Evolutionary conservation across 2,797 vertebrate genomes (phyloP).

Genomic region (Lerista edwardsae): DNA sequence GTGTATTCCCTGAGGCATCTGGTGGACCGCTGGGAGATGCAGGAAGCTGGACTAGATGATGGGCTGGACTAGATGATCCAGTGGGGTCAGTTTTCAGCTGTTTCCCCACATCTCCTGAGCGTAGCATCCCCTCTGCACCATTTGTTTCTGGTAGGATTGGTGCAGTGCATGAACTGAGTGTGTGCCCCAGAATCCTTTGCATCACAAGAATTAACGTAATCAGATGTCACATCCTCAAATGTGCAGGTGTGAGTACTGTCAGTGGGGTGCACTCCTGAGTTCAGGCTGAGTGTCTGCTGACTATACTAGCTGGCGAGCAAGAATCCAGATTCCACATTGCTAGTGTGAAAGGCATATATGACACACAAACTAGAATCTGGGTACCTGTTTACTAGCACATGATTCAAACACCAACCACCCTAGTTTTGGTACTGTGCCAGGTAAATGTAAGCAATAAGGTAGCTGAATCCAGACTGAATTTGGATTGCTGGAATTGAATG

Average conservation of each 20-base stretch:
- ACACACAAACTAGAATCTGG: not conserved
- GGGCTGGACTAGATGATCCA: too few relatives aligned
- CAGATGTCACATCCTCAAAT: too few relatives aligned
- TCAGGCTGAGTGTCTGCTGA: not conserved
- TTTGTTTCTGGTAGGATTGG: not conserved
- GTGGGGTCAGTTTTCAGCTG: not conserved
- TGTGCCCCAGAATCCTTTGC: not conserved
- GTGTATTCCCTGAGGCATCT: too few relatives aligned
- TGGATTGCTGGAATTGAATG: not conserved
- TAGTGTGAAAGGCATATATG: not conserved
- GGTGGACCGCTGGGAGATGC: too few relatives aligned
- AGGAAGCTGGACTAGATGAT: too few relatives aligned
- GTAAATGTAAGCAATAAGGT: not conserved
- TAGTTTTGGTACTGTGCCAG: not conserved
- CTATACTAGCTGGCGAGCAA: not conserved
- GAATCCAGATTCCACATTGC: not conserved
- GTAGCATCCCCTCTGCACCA: not conserved
- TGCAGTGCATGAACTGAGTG: not conserved
- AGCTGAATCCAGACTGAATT: not conserved
- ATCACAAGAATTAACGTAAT: too few relatives aligned
- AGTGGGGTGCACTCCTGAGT: too few relatives aligned
- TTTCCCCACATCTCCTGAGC: too few relatives aligned
- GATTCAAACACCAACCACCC: too few relatives aligned
- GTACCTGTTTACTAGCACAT: not conserved
- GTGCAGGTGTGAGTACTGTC: not conserved